These are phyloP conservation scores for Caenorhabditis panamensis DNA, from an alignment of 2,888 invertebrate species.

Conservation along the genomic window DNA sequence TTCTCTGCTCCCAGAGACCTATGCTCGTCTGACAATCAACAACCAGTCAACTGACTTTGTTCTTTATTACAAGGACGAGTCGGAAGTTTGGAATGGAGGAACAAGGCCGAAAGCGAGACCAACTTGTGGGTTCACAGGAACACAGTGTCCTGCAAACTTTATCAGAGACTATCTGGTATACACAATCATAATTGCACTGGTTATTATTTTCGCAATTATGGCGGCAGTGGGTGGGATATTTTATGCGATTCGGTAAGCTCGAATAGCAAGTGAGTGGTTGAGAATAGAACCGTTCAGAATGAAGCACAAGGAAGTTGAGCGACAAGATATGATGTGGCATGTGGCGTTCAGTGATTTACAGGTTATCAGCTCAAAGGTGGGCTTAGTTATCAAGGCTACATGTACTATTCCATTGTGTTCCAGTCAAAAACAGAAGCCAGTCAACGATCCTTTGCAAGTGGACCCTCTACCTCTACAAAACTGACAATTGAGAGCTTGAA, in stretches of 20 bases:
- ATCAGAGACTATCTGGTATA: conserved; percentile 62
- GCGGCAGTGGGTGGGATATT: conserved; percentile 49
- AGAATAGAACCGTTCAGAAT: conserved; percentile 39
- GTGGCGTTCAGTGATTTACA: conserved; percentile 44
- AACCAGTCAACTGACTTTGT: conserved; percentile 31
- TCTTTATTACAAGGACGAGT: conserved; percentile 21
- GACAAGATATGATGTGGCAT: conserved; percentile 66
- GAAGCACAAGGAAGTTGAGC: conserved; percentile 58
- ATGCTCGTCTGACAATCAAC: conserved; percentile 48
- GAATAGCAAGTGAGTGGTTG: not conserved
- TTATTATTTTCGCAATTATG: conserved; percentile 56
- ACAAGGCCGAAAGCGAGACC: conserved; percentile 50
- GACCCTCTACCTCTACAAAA: conserved; percentile 66
- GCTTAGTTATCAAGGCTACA: not conserved
- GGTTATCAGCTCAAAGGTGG: conserved; percentile 37
- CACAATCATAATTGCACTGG: conserved; percentile 53
- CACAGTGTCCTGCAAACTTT: conserved; percentile 61
- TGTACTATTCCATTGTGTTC: not conserved
- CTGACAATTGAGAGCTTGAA: conserved; percentile 58
- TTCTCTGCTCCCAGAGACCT: conserved; percentile 38
- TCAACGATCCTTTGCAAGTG: conserved; percentile 64
- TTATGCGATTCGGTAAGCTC: conserved; percentile 39
- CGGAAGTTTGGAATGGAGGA: conserved; percentile 50
- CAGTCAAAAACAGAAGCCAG: conserved; percentile 48
- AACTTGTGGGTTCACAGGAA: conserved; percentile 66